Evolutionary conservation across 1,140 invertebrate genomes (phyloP), one percentile per base, ranked within the genome.

Genomic region (Arctopsyche grandis): DNA sequence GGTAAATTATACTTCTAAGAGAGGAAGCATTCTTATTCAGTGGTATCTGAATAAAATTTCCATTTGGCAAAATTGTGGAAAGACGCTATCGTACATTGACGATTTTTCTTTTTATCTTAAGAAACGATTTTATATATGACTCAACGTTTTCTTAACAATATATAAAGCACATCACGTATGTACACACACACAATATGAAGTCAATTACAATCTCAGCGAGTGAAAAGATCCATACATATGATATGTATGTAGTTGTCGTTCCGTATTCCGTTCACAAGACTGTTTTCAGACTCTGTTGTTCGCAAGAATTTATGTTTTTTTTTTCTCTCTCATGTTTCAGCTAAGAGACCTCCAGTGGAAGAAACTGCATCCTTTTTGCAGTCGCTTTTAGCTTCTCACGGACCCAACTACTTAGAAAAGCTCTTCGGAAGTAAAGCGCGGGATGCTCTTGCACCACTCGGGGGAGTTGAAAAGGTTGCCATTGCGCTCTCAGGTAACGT

Each of bases 361-460:
- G 97, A 99, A 86, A 99, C 97, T 4, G 95, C 96, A 26, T 97
- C 95, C 81, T 98, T 99, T 88, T 88, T 98, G 74, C 96, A 98
- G 85, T 97, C 96, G 9, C 89, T 99, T 78, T 88, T 98, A 78
- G 94, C 95, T 19, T 97, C 96, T 79, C 97, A 99, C 87, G 97
- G 97, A 81, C 96, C 97, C 79, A 98, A 98, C 89, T 99, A 98
- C 86, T 89, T 98, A 84, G 97, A 98, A 86, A 99, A 98, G 87
- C 89, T 99, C 29, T 98, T 98, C 84, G 97, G 97, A 71, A 94
- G 91, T 84, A 98, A 98, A 89, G 97, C 97, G 16, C 90, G 96
- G 81, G 95, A 98, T 85, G 94, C 96, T 0, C 90, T 98, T 24
- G 92, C 92, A 80, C 96, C 95, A 0, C 90, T 99, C 21, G 97